Evolutionary conservation across 2,888 invertebrate genomes (phyloP), one percentile per base, ranked within the genome.

Genomic region (Subacronicta megacephala): DNA sequence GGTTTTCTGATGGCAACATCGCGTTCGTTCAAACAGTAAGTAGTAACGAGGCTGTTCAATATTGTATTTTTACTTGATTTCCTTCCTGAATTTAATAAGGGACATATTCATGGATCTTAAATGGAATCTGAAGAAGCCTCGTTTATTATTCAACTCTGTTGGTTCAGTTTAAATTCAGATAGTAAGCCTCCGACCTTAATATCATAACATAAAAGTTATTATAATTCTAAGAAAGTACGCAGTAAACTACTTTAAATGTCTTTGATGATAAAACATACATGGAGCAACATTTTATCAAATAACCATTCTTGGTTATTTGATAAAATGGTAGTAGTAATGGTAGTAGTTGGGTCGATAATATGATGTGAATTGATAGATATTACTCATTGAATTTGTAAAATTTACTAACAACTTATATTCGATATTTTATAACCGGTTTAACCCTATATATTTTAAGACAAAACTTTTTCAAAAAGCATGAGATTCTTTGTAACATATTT

Each of bases 371-470:
- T 36, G 6, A 49, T 31, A 38, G 6, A 49, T 57, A 57, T 63
- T 55, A 51, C 63, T 50, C 49, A 55, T 6, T 17, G 18, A 3
- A 38, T 52, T 55, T 40, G n/a, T 44, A 43, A 61, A 64, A 35
- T 57, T 59, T 29, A 53, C 42, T 56, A 26, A 33, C 35, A 42
- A 55, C 41, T 72, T 62, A 70, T 47, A 65, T 52, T 51, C 65
- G 43, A 62, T 62, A 69, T 57, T 67, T 64, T 29, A 53, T 52
- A 50, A 71, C 50, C 26, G 82, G 78, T 70, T 82, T 85, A 20
- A 94, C 89, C 66, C 81, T 85, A 80, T 93, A 94, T 66, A 93
- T 79, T 70, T 82, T 88, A 43, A 94, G 75, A 73, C 94, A 94
- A 87, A 94, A 94, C 66, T 83, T 87, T 73, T 85, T 87, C 3